Conservation (phyloP, 2,113 vertebrate species). For the Cavia porcellus region DNA sequence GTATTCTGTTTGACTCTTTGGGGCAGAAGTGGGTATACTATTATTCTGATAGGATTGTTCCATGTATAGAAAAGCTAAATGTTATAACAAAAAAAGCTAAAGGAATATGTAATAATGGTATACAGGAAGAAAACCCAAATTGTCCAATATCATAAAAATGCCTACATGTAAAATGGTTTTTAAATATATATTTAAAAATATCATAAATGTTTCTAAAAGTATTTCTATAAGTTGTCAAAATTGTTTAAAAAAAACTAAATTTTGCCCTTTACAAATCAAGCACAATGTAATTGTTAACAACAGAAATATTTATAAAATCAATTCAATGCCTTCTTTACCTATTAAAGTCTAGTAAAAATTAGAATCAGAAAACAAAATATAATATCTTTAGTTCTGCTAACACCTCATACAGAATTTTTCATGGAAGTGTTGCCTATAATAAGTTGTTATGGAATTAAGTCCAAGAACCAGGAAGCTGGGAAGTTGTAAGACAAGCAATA, state of each 20-base stretch:
- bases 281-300: conserved; percentile 73
- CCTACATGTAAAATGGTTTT: conserved; percentile 7
- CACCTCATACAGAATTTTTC: conserved; percentile 87
- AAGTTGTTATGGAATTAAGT: conserved; percentile 86
- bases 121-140: conserved; percentile 41
- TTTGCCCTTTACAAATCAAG: conserved; percentile 76
- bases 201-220: conserved; percentile 40
- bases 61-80: conserved; percentile 64
- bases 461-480: conserved; percentile 60
- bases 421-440: conserved; percentile 88
- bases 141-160: conserved; percentile 30
- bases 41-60: conserved; percentile 68
- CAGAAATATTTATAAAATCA: conserved; percentile 85
- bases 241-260: conserved; percentile 84
- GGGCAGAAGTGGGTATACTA: not conserved
- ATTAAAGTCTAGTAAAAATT: conserved; percentile 87
- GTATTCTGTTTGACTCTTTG: conserved; percentile 67
- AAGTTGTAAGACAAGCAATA: conserved; percentile 13
- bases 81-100: conserved; percentile 49
- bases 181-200: conserved; percentile 21
- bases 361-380: conserved; percentile 77
- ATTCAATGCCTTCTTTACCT: conserved; percentile 73
- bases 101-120: conserved; percentile 30
- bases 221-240: conserved; percentile 84
- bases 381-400: conserved; percentile 83